phyloP scores from a whole-genome alignment of 2,888 invertebrate species.

The Saturnia japonica region DNA sequence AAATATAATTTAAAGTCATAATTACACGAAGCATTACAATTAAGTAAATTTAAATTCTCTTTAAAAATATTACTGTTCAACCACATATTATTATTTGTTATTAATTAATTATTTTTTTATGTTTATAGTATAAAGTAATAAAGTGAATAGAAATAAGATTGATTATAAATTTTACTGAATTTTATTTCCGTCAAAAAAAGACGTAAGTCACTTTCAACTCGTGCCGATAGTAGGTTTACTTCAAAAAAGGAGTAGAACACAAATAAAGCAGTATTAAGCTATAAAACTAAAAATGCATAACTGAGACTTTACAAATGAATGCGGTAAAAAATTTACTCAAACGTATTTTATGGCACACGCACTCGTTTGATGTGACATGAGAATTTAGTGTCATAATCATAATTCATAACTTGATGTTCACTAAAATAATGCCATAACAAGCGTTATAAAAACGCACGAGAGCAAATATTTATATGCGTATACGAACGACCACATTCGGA shows the following conservation, averaged over 20 bases:
- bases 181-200: no score
- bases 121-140: no score
- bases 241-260: background rate
- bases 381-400: constrained; percentile 24
- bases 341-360: constrained; percentile 15
- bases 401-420: constrained; percentile 37
- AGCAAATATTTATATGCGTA: constrained; percentile 42
- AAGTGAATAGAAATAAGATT: no score
- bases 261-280: background rate
- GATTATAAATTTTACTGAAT: no score
- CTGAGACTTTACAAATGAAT: background rate
- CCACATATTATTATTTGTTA: no score
- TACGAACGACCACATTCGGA: constrained; percentile 30
- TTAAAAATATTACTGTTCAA: no score
- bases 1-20: no score
- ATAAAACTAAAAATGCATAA: background rate
- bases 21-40: no score
- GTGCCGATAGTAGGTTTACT: no score
- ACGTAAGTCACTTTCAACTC: no score
- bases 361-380: constrained; percentile 18
- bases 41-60: no score
- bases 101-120: no score
- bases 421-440: constrained; percentile 50
- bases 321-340: constrained; percentile 1
- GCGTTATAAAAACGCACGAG: constrained; percentile 43